phyloP scores from a whole-genome alignment of 2,797 vertebrate genomes.

The Lophura swinhoii region DNA sequence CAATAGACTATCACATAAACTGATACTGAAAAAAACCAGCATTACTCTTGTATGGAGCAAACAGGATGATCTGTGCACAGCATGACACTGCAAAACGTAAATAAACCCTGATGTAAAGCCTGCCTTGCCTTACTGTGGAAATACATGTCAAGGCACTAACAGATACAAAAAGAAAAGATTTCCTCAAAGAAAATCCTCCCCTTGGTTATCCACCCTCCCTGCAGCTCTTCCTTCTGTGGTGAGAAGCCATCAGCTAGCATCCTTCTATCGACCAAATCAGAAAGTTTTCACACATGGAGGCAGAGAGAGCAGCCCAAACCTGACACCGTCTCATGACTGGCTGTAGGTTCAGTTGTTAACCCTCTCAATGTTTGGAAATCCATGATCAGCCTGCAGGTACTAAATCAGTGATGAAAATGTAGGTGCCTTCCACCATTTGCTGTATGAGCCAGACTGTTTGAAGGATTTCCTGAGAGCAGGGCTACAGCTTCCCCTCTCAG shows the following conservation, averaged over 20 bases:
- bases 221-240: not conserved
- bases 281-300: not conserved
- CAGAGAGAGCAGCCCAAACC: not conserved
- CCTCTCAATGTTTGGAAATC: not conserved
- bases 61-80: not conserved
- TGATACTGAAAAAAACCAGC: not conserved
- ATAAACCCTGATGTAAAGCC: not conserved
- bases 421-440: not conserved
- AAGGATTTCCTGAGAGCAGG: not conserved
- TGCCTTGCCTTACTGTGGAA: not conserved
- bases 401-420: not conserved
- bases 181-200: not conserved
- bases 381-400: not conserved
- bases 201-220: not conserved
- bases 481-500: not conserved
- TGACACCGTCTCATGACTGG: not conserved
- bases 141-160: not conserved
- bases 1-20: not conserved
- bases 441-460: not conserved
- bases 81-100: rapidly evolving
- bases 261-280: not conserved
- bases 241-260: not conserved
- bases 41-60: not conserved
- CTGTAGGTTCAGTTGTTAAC: not conserved
- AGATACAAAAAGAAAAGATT: not conserved